Evolutionary conservation across 2,888 invertebrate genomes (phyloP), one percentile per base, ranked within the genome.

Genomic region (Conchocele bisecta): DNA sequence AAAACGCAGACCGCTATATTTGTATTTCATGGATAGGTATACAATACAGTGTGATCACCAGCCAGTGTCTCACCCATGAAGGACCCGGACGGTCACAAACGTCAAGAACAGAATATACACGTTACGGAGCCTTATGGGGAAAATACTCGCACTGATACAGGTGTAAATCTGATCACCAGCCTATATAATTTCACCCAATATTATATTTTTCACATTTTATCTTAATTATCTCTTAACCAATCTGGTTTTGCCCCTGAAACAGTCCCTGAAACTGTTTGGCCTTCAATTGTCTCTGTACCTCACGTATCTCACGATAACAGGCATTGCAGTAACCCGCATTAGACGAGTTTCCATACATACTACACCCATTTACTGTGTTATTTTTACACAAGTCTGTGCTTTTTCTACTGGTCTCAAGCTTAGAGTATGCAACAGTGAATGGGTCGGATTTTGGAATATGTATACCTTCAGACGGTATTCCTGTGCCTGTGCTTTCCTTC

Each of bases 301-400:
- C 46, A 37, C 69, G 58, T 26, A 66, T 84, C 1, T 58, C 35
- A 28, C 66, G 54, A 29, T 65, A 84, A 59, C 87, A 87, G 26
- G 79, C 72, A 61, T 86, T 87, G 71, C 87, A 87, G 50, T 76
- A 84, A 0, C 86, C 87, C 44, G 73, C 60, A 2, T 80, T 82
- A 24, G 53, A 46, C 1, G 71, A 60, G 72, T 84, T 87, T 9
- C 83, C 86, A 61, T 67, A 84, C 64, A 84, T 84, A 26, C 28
- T 24, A 59, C 87, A 87, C 0, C 69, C 65, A n/a, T 53, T 33
- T 2, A 13, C 22, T 9, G n/a, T 28, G 26, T 54, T 48, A 42
- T 69, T 74, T 57, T 75, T 79, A 64, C 86, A 84, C 15, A 42
- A 48, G 9, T 31, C 60, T 1, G 11, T 48, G 37, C 60, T 73